Percentiles rank a stretch among this genome's conserved stretches.
These are phyloP conservation scores for Astyanax mexicanus DNA, from an alignment of 2,797 vertebrate genomes.

Conservation along the genomic window DNA sequence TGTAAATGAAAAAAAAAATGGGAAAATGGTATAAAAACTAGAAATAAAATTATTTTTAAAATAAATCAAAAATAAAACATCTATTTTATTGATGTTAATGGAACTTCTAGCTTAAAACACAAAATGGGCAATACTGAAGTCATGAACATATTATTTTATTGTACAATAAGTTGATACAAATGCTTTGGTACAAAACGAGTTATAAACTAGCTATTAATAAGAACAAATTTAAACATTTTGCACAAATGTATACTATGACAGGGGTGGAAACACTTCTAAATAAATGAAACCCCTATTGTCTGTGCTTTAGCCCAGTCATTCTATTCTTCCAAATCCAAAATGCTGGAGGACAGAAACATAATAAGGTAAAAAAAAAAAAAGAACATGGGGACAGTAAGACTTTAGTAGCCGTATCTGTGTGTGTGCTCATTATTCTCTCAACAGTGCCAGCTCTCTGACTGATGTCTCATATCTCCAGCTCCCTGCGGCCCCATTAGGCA, in stretches of 20 bases:
- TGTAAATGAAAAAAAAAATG: no score
- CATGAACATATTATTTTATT: no score
- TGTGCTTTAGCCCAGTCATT: background rate
- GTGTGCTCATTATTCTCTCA: slow-evolving; percentile 35
- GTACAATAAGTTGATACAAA: no score
- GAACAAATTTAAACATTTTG: background rate
- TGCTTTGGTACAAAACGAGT: no score
- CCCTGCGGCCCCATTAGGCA: slow-evolving; percentile 79
- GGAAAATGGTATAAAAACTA: no score
- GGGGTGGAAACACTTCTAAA: background rate
- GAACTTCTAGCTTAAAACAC: no score
- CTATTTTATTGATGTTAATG: no score
- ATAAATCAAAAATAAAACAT: no score
- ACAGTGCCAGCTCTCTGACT: slow-evolving; percentile 65
- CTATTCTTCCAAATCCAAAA: background rate
- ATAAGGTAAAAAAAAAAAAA: background rate
- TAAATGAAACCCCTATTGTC: background rate
- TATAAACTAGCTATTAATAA: background rate
- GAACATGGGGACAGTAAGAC: slow-evolving; percentile 25
- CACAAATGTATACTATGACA: background rate
- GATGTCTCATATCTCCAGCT: slow-evolving; percentile 71
- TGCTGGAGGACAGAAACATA: background rate
- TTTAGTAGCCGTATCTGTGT: slow-evolving; percentile 36
- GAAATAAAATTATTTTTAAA: no score
- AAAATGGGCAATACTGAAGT: no score